Evolutionary conservation across 2,797 vertebrate species (phyloP), one percentile per base, ranked within the genome.

Genomic region (Somateria mollissima): DNA sequence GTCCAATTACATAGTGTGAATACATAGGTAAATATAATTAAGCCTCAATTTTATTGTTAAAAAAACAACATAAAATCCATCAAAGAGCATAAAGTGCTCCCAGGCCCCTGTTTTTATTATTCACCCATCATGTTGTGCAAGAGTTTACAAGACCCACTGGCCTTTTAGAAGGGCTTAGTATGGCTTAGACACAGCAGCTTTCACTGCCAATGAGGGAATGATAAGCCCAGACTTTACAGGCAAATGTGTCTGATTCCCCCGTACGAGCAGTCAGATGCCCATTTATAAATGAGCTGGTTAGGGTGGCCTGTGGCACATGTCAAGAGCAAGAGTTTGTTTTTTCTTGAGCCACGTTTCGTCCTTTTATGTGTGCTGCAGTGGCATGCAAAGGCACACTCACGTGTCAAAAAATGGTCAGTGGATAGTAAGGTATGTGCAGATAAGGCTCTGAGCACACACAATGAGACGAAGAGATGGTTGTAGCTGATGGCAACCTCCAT

Each of bases 141-240:
- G 57, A 49, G 16, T 34, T 57, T 49, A n/a, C 16, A n/a, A 22
- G 37, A 64, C 19, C 28, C 60, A 3, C 16, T 17, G 54, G 41
- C 60, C n/a, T 57, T 45, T 47, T 15, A n/a, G 70, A n/a, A 47
- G 54, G 37, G 41, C n/a, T 53, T 34, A 15, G 47, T 3, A 12
- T 16, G 41, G 45, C 22, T 25, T 27, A 47, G 41, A 21, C 74
- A 61, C 36, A 56, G 51, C 62, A 34, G n/a, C 28, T 3, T 4
- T 10, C 49, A 19, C 16, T 25, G 58, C 32, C 47, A 20, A 6
- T 6, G 20, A 1, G n/a, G 69, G 62, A 47, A 34, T 0, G 3
- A 39, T 5, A 32, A 53, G 27, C 34, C 28, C 4, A n/a, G 11
- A 36, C 14, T 22, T 54, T 13, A 34, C 34, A 28, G 34, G 4